Base-by-base conservation (phyloP, 2,113 vertebrate species). In the Catharus minimus region DNA sequence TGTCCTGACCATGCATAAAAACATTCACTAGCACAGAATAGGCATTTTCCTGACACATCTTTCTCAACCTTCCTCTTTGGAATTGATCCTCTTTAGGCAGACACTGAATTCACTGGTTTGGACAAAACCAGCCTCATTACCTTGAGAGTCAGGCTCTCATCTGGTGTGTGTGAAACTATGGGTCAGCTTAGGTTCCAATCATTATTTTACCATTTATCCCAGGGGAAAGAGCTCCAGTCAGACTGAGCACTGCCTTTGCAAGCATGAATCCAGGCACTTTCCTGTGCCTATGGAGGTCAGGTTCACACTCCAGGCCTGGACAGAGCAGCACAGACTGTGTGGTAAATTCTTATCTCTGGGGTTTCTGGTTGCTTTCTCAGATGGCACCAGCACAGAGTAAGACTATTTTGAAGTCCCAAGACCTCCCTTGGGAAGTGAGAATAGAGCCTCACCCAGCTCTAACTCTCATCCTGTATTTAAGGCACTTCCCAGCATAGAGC, bases 301-400 rank as follows among this genome's bases (percentile, higher is more conserved):
- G 32, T 43, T 75, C 19, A 21, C 9, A 32, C 32, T 33, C 46
- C 10, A 58, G 6, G 2, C 12, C 30, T 22, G 18, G 20, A 55
- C 0, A 3, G 43, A 74, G 28, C 0, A 2, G 24, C 0, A 0
- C 21, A 46, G 6, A 47, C 41, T 39, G 10, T 4, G 6, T 36
- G 13, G 14, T n/a, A 23, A 77, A 57, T 8, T 56, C 49, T 24
- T 32, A 41, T 11, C 5, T 64, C 33, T 58, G 17, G 7, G 2
- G 4, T 46, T 86, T 82, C 44, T 64, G 28, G 9, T 19, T 83
- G 58, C 38, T 27, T 68, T 60, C 33, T 49, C 50, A 65, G 30
- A 44, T 44, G 15, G 28, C 16, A 77, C 7, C 6, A 69, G 23
- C 43, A 65, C 3, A 53, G 33, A 65, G 4, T 5, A 56, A 52